phyloP scores from a whole-genome alignment of 2,113 vertebrate species.

The Boleophthalmus pectinirostris region DNA sequence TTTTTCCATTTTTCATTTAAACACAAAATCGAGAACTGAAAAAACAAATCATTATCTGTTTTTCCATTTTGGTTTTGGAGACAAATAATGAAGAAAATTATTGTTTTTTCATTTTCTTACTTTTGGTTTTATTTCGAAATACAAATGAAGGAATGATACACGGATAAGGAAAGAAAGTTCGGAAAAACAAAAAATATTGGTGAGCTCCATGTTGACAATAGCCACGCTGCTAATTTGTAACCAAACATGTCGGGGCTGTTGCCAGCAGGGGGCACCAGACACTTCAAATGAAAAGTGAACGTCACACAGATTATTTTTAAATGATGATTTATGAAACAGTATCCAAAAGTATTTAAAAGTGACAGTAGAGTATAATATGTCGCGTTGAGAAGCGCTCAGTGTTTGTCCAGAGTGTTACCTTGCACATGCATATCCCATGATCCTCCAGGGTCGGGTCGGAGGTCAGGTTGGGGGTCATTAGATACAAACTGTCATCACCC shows the following conservation, averaged over 20 bases:
- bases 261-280: not conserved
- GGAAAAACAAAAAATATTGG: too few relatives aligned
- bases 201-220: too few relatives aligned
- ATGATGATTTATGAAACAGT: not conserved
- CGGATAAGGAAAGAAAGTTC: too few relatives aligned
- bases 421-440: conserved; percentile 1
- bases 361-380: not conserved
- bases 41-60: too few relatives aligned
- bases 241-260: not conserved
- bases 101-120: too few relatives aligned
- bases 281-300: not conserved
- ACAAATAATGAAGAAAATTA: too few relatives aligned
- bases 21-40: too few relatives aligned
- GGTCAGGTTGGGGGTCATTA: conserved; percentile 1
- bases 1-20: too few relatives aligned
- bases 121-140: too few relatives aligned
- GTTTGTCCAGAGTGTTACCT: not conserved
- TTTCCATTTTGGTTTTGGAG: too few relatives aligned
- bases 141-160: too few relatives aligned
- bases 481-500: conserved; percentile 1
- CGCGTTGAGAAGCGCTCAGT: not conserved
- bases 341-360: not conserved
- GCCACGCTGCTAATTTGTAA: not conserved
- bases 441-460: not conserved
- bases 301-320: not conserved